Base-by-base conservation (phyloP, 1,140 invertebrate genomes). In the Bombus sibiricus region DNA sequence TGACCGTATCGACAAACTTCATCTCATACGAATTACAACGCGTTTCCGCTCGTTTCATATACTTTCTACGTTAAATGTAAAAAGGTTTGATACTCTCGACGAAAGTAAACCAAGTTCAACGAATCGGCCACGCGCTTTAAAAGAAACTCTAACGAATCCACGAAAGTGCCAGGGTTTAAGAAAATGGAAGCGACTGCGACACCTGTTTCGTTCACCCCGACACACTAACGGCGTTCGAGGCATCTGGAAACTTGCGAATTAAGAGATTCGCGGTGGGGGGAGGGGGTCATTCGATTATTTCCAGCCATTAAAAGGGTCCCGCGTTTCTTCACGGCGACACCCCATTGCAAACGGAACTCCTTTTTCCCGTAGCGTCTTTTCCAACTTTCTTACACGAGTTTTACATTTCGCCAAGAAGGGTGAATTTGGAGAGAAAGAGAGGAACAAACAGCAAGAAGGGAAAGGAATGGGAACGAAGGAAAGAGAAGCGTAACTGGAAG, bases 301-400 rank as follows among this genome's bases (percentile, higher is more conserved):
- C 89, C 91, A 91, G 78, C 89, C 90, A 91, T 92, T 93, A 92
- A 91, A 88, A 87, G 86, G 87, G 69, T 84, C 83, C 78, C 85
- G 43, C 47, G 72, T 28, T 68, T 78, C 57, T 74, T 41, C 41
- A 22, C 28, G n/a, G 18, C 8, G 13, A 47, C 77, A 79, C 41
- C 72, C 43, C 32, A 37, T 59, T 57, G 68, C 72, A 28, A 15
- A 34, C 62, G 47, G 10, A 53, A 41, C 83, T 59, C 71, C 78
- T 86, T 69, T 85, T 85, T 41, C 84, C 66, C 72, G 64, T 77
- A 79, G 79, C 81, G 88, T 90, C 91, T 87, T 90, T 86, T 39
- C 83, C 83, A 94, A 94, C 92, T 94, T 94, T 93, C 92, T 80
- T 91, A 94, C 93, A 94, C 91, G 93, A 92, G 92, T 94, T 94